Conservation (phyloP, 2,113 vertebrate genomes). For the Chionomys nivalis region DNA sequence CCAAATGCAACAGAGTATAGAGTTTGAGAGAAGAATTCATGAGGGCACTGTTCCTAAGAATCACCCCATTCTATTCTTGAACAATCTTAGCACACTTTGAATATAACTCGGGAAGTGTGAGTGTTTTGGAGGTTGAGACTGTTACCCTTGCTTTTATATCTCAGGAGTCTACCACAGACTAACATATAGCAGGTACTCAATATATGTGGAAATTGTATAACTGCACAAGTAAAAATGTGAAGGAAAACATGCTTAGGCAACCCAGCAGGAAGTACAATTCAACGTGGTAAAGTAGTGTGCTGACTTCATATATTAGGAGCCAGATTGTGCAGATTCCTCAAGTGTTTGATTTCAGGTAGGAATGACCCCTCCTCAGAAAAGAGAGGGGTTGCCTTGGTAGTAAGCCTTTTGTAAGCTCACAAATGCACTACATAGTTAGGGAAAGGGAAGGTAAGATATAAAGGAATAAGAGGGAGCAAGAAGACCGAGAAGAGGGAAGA, state of each 20-base stretch:
- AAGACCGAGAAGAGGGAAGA: not conserved
- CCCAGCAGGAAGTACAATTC: not conserved
- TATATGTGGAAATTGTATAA: not conserved
- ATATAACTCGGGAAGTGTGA: not conserved
- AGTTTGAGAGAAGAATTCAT: not conserved
- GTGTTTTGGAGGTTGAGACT: not conserved
- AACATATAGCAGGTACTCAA: not conserved
- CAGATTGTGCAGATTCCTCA: not conserved
- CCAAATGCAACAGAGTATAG: not conserved
- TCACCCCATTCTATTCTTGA: not conserved
- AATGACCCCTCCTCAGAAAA: not conserved
- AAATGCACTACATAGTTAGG: not conserved
- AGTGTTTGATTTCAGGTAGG: not conserved
- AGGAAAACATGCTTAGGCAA: not conserved
- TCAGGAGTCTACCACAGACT: not conserved
- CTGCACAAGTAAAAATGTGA: not conserved
- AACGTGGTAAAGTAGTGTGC: not conserved
- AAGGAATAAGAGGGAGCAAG: too few relatives aligned
- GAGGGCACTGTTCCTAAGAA: not conserved
- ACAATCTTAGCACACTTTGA: not conserved
- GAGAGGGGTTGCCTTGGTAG: not conserved
- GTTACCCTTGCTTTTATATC: not conserved
- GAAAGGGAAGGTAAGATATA: not conserved
- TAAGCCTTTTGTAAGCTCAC: not conserved
- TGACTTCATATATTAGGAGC: not conserved